Conservation (phyloP, 2,113 vertebrate genomes). For the Pseudonaja textilis region DNA sequence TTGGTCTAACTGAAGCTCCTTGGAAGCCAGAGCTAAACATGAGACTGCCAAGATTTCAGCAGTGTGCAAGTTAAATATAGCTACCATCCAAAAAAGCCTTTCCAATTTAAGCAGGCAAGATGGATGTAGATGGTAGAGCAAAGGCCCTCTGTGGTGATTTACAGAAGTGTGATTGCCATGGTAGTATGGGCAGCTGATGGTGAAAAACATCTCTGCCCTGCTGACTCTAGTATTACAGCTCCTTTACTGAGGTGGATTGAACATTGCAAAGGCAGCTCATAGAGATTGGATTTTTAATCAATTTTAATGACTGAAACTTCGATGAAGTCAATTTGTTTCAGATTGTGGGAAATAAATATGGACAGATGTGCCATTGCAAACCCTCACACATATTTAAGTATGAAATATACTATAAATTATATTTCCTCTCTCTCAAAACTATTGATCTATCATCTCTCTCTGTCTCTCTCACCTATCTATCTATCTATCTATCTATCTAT, state of each 20-base stretch:
- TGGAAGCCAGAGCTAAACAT: conserved; percentile 21
- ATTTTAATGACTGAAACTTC: not conserved
- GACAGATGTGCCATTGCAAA: not conserved
- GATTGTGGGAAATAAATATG: not conserved
- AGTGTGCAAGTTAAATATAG: conserved; percentile 32
- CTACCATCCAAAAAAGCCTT: conserved; percentile 14
- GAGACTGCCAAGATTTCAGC: conserved; percentile 24
- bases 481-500: too few relatives aligned
- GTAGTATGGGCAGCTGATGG: conserved; percentile 37
- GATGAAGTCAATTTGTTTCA: not conserved
- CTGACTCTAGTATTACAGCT: conserved; percentile 33
- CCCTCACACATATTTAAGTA: not conserved
- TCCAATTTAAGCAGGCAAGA: conserved; percentile 27
- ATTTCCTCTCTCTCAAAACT: not conserved
- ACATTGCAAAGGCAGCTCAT: not conserved
- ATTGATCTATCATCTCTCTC: not conserved
- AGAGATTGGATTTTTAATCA: not conserved
- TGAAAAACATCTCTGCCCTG: conserved; percentile 13
- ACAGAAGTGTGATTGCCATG: conserved; percentile 49
- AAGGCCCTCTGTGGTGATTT: conserved; percentile 22
- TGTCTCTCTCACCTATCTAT: not conserved
- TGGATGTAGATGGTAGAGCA: conserved; percentile 35
- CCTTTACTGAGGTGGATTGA: not conserved
- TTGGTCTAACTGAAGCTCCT: not conserved
- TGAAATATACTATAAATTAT: not conserved